Evolutionary conservation across 2,797 vertebrate species (phyloP).

Genomic region (Melanitta fusca): DNA sequence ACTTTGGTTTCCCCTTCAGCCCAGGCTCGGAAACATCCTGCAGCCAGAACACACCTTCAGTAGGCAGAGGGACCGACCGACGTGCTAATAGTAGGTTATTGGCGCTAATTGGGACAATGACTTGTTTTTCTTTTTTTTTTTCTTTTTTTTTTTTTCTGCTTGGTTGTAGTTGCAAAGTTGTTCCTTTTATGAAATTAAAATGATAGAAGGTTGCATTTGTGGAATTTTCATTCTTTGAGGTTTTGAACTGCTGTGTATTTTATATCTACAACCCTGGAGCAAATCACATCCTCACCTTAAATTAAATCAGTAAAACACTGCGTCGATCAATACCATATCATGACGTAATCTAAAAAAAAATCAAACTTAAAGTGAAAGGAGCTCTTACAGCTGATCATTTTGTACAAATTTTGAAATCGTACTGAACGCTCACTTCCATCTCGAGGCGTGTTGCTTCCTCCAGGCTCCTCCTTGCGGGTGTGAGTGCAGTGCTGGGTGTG

Average conservation of each 20-base stretch:
- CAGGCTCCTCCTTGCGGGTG: background rate
- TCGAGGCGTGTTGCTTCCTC: constrained; percentile 1
- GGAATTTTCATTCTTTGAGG: background rate
- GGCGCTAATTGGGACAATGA: background rate
- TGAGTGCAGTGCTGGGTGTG: background rate
- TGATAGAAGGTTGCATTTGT: background rate
- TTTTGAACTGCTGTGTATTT: background rate
- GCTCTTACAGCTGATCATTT: background rate
- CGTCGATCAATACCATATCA: background rate
- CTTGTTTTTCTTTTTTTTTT: background rate
- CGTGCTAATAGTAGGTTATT: background rate
- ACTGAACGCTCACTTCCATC: background rate
- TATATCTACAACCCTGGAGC: constrained; percentile 24
- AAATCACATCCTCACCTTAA: constrained; percentile 15
- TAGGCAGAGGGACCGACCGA: accelerated
- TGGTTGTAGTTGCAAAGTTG: background rate
- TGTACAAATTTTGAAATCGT: background rate
- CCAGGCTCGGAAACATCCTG: accelerated
- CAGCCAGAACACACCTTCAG: background rate
- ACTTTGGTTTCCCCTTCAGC: background rate
- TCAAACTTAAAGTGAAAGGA: background rate
- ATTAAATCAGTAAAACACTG: background rate
- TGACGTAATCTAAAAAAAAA: background rate
- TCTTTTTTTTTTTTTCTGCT: background rate
- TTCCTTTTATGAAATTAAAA: background rate